Base-by-base conservation (phyloP, 2,888 invertebrate genomes). In the Nomada hirtipes region DNA sequence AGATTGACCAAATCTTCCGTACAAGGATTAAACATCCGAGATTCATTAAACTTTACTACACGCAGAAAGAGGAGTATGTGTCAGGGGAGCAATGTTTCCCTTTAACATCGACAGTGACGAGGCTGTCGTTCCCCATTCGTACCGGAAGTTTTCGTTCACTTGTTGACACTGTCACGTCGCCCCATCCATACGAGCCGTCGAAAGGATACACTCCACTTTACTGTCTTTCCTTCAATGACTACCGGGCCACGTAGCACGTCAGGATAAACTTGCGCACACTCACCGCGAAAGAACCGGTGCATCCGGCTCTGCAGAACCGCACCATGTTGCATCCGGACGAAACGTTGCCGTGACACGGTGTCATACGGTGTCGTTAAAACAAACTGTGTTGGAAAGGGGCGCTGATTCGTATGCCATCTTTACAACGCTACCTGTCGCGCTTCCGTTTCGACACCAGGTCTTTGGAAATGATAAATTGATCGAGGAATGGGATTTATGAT, bases 131-230 rank as follows among this genome's bases (percentile, higher is more conserved):
- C 59, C 59, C 52, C 53, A 59, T 53, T 11, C 69, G 76, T 82
- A 79, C 82, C 84, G 88, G 88, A 88, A 88, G 87, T 84, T 84
- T 81, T 83, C 76, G 67, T 87, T 82, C 78, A 79, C 82, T 89
- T 88, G 87, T 88, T 88, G 87, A 88, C 82, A 84, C 75, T 84
- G 83, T 82, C 82, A 80, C 82, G 84, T 84, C 86, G 76, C 42
- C 44, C 78, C 63, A 60, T 71, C 65, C 65, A 47, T 82, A 77
- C 79, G 71, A 75, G 23, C 72, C 67, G 79, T 87, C 80, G 83
- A 86, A 86, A 87, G 85, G 87, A 85, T 87, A 79, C 72, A 74
- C 79, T 80, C 79, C 75, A 64, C 68, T 61, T 76, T 72, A 72
- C 76, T 57, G 67, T 85, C 78, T 87, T 74, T 86, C 80, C 59